These are phyloP conservation scores for Ianthella basta DNA, from an alignment of 37 sponge, comb jelly and placozoan species.

Conservation along the genomic window DNA sequence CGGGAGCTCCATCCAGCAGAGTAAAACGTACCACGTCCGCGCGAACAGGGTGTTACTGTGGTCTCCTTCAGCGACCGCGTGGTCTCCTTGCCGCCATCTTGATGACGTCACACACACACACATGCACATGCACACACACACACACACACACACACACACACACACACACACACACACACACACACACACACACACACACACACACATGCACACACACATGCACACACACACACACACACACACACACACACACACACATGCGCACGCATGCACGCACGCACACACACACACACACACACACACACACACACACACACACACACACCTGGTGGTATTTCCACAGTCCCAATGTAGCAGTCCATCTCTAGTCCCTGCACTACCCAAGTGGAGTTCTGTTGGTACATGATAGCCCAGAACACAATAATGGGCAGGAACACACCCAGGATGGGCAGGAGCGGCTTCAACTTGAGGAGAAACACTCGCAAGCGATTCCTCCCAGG, in stretches of 20 bases:
- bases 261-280: background rate
- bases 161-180: too few relatives aligned
- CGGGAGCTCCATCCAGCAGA: too few relatives aligned
- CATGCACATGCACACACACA: background rate
- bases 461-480: background rate
- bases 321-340: conserved; percentile 76
- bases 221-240: too few relatives aligned
- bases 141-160: too few relatives aligned
- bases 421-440: conserved; percentile 69
- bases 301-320: conserved; percentile 11
- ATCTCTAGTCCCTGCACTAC: conserved; percentile 64
- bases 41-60: too few relatives aligned
- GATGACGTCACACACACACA: too few relatives aligned
- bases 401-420: conserved; percentile 76
- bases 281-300: background rate
- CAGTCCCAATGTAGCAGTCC: conserved; percentile 66
- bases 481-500: background rate
- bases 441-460: conserved; percentile 34
- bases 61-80: too few relatives aligned
- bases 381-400: conserved; percentile 83
- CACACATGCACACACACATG: too few relatives aligned
- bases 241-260: too few relatives aligned
- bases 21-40: too few relatives aligned
- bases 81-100: too few relatives aligned
- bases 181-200: too few relatives aligned